Base-by-base conservation (phyloP, 2,888 invertebrate species). In the Eudemis profundana region DNA sequence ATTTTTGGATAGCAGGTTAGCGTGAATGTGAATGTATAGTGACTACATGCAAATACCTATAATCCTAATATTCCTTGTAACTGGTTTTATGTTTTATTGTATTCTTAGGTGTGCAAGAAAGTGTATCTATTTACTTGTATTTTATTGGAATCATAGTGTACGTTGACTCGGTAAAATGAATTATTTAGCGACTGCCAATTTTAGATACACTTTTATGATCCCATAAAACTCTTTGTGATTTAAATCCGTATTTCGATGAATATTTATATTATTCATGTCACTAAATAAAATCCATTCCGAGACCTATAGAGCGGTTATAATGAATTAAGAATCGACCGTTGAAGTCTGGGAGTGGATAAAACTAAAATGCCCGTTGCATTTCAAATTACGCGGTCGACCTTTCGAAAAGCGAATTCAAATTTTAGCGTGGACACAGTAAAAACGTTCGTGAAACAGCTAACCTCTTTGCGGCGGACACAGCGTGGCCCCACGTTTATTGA, bases 351-450 rank as follows among this genome's bases (percentile, higher is more conserved):
- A 72, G 73, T 69, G 72, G 70, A 73, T 77, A 82, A 83, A 84
- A 82, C 81, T 81, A 82, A 85, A 85, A 82, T 79, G 82, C 76
- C 84, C 81, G 85, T 82, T 86, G 87, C 87, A 88, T 87, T 87
- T 85, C 83, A 89, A 89, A 89, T 88, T 87, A 89, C 86, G 83
- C 83, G 69, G 68, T 74, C 79, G 83, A 84, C 83, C 83, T 85
- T 84, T 85, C 75, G 78, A 75, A 77, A 78, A 81, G 85, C 83
- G 83, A 88, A 87, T 89, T 88, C 87, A 86, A 87, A 84, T 86
- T 88, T 84, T 86, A 80, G 84, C 81, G 85, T 81, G 87, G 86
- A 85, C 85, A 84, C 80, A 79, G 85, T 85, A 85, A 87, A 88
- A 87, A 84, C 75, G 83, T 71, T 82, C 78, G 81, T 84, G 83